Conservation (phyloP, 2,113 vertebrate species). For the Zeus faber region DNA sequence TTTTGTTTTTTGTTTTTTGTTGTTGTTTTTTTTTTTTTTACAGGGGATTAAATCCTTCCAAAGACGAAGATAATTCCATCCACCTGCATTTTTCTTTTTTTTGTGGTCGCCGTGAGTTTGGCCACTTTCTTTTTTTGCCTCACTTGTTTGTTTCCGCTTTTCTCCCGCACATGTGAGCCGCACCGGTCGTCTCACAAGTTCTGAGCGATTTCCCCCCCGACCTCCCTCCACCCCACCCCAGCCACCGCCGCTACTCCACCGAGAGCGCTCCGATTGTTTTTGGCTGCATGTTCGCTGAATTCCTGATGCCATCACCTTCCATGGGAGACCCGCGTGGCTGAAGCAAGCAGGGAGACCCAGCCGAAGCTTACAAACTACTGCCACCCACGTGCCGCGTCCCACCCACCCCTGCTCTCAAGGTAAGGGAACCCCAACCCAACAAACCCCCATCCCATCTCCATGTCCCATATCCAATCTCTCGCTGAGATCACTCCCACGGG, state of each 20-base stretch:
- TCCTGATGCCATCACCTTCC: slow-evolving; percentile 55
- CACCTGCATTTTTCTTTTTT: slow-evolving; percentile 15
- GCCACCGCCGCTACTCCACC: background rate
- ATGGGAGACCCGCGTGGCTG: slow-evolving; percentile 68
- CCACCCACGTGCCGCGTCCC: background rate
- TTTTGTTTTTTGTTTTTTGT: too few species aligned
- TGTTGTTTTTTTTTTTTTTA: too few species aligned
- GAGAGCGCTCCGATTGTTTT: slow-evolving; percentile 31
- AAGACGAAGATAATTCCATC: slow-evolving; percentile 4
- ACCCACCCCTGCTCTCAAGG: slow-evolving; percentile 47
- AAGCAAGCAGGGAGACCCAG: slow-evolving; percentile 64
- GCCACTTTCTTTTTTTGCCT: slow-evolving; percentile 15
- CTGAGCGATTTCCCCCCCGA: slow-evolving; percentile 5
- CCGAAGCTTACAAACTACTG: slow-evolving; percentile 64
- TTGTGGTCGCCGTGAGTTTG: slow-evolving; percentile 10
- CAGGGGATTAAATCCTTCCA: background rate
- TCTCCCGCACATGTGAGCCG: slow-evolving; percentile 47
- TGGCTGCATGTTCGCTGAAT: slow-evolving; percentile 55
- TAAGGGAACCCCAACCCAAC: slow-evolving; percentile 20
- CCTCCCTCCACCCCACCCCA: background rate
- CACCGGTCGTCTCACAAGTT: slow-evolving; percentile 40
- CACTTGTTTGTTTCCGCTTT: slow-evolving; percentile 7
- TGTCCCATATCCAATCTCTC: slow-evolving; percentile 7
- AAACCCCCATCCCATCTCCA: slow-evolving; percentile 19
- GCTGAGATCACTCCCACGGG: background rate